A percentile compares a stretch with the other conserved stretches of the same genome.
phyloP scores from a whole-genome alignment of 2,113 vertebrate species.

The Genyomyrus donnyi region DNA sequence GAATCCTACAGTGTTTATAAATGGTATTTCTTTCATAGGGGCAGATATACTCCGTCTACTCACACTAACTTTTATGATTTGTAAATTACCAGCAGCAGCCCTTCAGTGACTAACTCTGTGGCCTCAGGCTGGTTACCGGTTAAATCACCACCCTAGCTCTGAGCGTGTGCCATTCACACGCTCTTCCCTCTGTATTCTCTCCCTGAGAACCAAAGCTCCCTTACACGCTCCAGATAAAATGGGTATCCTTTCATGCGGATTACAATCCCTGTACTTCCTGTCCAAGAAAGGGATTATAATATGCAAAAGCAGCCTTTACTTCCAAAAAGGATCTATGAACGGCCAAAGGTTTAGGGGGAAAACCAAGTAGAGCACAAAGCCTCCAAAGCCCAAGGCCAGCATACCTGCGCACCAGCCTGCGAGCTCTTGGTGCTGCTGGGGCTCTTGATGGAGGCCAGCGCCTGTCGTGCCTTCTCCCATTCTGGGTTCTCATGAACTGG shows the following conservation, averaged over 20 bases:
- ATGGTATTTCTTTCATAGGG: background rate
- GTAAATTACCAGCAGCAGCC: background rate
- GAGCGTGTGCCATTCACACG: background rate
- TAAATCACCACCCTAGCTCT: background rate
- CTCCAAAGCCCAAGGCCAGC: background rate
- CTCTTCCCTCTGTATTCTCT: background rate
- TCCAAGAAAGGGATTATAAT: background rate
- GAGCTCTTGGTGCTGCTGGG: slow-evolving; percentile 48
- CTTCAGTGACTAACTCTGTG: background rate
- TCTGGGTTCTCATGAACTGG: slow-evolving; percentile 82
- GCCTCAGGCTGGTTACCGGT: background rate
- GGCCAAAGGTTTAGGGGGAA: background rate
- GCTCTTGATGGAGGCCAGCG: slow-evolving; percentile 64
- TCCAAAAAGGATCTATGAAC: background rate
- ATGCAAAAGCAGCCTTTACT: background rate
- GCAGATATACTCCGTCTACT: background rate
- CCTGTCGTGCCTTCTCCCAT: slow-evolving; percentile 86
- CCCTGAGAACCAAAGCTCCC: background rate
- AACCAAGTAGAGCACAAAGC: background rate
- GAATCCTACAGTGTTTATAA: background rate
- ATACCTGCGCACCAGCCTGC: slow-evolving; percentile 49
- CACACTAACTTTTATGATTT: background rate
- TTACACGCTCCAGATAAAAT: background rate
- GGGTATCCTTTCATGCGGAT: background rate
- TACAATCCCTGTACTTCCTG: background rate